These are phyloP conservation scores for Patella ulyssiponensis DNA, from an alignment of 2,888 invertebrate genomes.

Conservation along the genomic window DNA sequence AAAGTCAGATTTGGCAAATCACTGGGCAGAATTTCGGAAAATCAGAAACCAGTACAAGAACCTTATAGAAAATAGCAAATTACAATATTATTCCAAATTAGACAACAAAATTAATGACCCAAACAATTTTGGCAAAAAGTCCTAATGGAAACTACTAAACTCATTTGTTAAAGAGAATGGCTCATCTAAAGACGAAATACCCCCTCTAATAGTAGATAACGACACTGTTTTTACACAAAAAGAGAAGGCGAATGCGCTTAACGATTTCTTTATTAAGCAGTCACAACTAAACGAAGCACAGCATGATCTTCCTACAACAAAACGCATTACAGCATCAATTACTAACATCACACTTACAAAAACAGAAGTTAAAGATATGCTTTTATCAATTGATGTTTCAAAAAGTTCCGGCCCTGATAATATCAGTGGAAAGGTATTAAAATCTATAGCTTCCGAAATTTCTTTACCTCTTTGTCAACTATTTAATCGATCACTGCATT, in stretches of 20 bases:
- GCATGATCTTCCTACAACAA: no score
- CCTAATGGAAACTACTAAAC: not conserved
- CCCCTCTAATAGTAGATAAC: not conserved
- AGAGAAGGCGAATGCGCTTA: not conserved
- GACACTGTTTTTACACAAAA: not conserved
- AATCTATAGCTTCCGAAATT: no score
- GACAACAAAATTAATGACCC: not conserved
- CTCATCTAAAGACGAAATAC: not conserved
- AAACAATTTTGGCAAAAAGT: constrained; percentile 3
- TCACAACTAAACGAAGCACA: not conserved
- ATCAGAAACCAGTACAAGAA: constrained; percentile 6
- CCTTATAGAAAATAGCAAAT: not conserved
- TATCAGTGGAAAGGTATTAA: no score
- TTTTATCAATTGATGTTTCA: no score
- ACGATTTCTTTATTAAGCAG: not conserved
- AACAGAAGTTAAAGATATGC: no score
- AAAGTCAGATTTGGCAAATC: not conserved
- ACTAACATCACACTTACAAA: no score
- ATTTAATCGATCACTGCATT: no score
- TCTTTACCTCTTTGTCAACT: no score
- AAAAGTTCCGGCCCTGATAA: no score
- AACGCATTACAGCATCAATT: no score
- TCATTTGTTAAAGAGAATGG: not conserved
- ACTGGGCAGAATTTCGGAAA: constrained; percentile 5
- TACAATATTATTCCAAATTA: no score